Evolutionary conservation across 64 coral and sea anemone genomes (phyloP).

Genomic region (Porites australiensis): DNA sequence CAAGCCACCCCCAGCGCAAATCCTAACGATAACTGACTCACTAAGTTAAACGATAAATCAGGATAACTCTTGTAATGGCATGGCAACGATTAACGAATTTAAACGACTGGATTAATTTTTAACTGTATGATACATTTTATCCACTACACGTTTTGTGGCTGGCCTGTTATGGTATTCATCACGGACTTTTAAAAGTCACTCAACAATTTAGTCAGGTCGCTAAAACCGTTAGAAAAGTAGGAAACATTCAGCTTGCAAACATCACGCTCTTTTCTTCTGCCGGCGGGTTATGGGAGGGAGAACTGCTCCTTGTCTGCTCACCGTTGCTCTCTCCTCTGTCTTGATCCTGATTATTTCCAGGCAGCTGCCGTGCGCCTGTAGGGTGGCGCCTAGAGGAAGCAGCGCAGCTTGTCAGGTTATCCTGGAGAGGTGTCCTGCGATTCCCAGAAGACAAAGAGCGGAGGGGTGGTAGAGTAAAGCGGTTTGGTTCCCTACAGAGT

Average conservation of each 20-base stretch:
- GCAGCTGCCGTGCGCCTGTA: neutral
- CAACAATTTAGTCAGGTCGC: no score
- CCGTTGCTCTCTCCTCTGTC: slow-evolving; percentile 1
- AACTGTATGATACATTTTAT: no score
- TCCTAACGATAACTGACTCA: no score
- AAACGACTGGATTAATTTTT: no score
- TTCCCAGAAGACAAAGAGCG: neutral
- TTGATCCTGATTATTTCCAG: slow-evolving; percentile 25
- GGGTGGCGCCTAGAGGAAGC: slow-evolving; percentile 21
- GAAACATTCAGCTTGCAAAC: neutral
- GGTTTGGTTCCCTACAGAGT: no score
- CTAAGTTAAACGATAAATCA: no score
- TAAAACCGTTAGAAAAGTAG: neutral
- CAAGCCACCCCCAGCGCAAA: no score
- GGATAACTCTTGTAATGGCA: no score
- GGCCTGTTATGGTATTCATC: no score
- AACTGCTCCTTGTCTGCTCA: neutral
- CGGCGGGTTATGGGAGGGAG: slow-evolving; percentile 13
- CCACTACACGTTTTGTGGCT: no score
- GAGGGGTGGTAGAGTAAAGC: neutral
- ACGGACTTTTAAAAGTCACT: no score
- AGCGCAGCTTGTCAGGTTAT: neutral
- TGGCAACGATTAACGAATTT: no score
- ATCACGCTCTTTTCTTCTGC: neutral
- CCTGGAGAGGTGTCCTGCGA: neutral